Conservation (phyloP, 1,140 invertebrate species). For the Hycleus cichorii region DNA sequence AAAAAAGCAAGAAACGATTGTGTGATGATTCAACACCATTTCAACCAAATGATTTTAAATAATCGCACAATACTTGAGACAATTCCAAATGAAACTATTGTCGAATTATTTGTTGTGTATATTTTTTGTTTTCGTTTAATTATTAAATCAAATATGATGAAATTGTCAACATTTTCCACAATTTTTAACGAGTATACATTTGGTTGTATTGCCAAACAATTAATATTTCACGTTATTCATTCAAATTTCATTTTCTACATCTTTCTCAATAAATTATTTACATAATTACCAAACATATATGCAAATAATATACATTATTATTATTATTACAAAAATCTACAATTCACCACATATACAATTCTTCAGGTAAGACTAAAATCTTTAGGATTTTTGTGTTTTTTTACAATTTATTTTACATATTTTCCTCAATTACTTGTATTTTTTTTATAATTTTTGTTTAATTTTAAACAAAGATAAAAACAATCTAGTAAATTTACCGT, state of each 20-base stretch:
- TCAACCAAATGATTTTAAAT: neutral
- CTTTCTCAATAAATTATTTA: constrained; percentile 11
- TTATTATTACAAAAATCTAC: constrained; percentile 22
- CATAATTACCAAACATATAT: constrained; percentile 15
- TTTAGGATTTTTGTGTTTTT: neutral
- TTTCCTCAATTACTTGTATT: neutral
- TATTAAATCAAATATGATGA: neutral
- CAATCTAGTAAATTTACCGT: constrained; percentile 1
- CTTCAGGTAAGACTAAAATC: constrained; percentile 7
- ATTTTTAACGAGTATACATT: constrained; percentile 21
- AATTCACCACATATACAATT: constrained; percentile 18
- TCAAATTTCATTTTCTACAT: neutral
- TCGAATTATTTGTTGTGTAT: neutral
- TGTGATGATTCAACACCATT: constrained; percentile 3
- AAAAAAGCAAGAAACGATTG: neutral
- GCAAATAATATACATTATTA: constrained; percentile 23
- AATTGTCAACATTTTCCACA: constrained; percentile 6
- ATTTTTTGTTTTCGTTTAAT: no score
- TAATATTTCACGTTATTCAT: constrained; percentile 10
- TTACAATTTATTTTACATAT: constrained; percentile 16
- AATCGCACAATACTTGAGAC: neutral
- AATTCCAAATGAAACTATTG: neutral
- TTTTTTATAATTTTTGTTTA: neutral
- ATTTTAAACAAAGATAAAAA: neutral
- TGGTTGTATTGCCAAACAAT: constrained; percentile 20